Conservation (phyloP, 2,888 invertebrate species). For the Brachypterus glaber region DNA sequence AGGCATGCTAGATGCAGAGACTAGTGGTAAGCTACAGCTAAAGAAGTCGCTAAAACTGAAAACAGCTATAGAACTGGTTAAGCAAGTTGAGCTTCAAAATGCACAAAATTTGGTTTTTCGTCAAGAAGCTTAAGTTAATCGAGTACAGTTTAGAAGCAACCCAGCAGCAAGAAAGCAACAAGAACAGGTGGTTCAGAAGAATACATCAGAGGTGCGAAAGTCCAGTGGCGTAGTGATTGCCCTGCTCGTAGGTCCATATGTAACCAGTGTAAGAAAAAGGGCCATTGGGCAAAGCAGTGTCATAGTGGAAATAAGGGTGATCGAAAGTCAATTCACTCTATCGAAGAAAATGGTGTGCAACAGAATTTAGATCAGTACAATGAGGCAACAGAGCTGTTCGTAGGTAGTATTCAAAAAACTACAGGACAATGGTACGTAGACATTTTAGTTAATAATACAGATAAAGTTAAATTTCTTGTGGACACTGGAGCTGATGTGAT, state of each 20-base stretch:
- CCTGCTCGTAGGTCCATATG: constrained; percentile 13
- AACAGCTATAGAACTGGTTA: constrained; percentile 9
- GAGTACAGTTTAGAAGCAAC: no score
- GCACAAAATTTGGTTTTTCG: background rate
- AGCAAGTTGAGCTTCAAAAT: constrained; percentile 15
- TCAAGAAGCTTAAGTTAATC: constrained; percentile 1
- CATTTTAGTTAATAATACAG: no score
- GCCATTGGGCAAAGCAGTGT: constrained; percentile 11
- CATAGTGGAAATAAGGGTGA: background rate
- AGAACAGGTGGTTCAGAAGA: no score
- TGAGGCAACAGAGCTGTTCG: no score
- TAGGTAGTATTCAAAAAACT: no score
- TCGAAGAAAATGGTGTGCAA: background rate
- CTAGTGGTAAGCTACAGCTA: constrained; percentile 20
- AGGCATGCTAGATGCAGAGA: constrained; percentile 21
- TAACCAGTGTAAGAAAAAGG: constrained; percentile 11
- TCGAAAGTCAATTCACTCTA: background rate
- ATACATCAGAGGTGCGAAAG: background rate
- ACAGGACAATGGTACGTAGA: no score
- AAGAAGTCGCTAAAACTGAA: constrained; percentile 6
- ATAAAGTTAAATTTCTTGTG: background rate
- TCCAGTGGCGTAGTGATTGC: constrained; percentile 10
- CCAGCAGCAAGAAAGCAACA: no score
- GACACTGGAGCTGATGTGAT: background rate
- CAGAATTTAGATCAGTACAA: no score